Base-by-base conservation (phyloP, 64 coral and sea anemone species). In the Hydrozoanthus tunicans region DNA sequence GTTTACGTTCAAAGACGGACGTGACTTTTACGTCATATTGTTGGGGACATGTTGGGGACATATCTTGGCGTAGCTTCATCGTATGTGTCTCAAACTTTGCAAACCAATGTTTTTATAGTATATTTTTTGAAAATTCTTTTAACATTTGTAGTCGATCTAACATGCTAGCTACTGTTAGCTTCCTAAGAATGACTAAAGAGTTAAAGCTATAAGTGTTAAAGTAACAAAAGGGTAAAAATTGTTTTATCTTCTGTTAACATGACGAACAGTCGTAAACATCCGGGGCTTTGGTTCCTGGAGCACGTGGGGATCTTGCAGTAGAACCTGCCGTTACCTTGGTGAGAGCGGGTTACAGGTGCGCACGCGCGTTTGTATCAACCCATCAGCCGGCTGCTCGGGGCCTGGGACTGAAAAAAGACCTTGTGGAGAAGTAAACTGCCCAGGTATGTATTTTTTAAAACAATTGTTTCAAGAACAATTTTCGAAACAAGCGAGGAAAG, bases 261-360 rank as follows among this genome's bases (percentile, higher is more conserved):
- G 52, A 79, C 68, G 14, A 59, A 73, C 83, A 86, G 83, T 17
- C 6, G 66, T 71, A 17, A 86, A 58, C 11, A 58, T 57, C 25
- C 32, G 53, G 24, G 83, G 68, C 14, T 86, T 72, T 73, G 66
- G 83, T 1, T 5, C 54, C 10, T 86, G 83, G 83, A 26, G 83
- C 53, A 26, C 66, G 3, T 86, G 83, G 83, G 83, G 83, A 70
- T 51, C 68, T 67, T 86, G 83, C 83, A 72, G 65, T 72, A 86
- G 26, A 73, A 58, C 83, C 6, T 86, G 83, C 53, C 66, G n/a
- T 72, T 25, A 26, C 83, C 10, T 27, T 32, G 83, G 83, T 86
- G 15, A 86, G n/a, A 6, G 15, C 7, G 83, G 83, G 3, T 70
- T 58, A 10, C 83, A 86, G 67, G 71, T 9, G 14, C 83, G 83